Base-by-base conservation (phyloP, 1,140 invertebrate species). In the Caenorhabditis briggsae region DNA sequence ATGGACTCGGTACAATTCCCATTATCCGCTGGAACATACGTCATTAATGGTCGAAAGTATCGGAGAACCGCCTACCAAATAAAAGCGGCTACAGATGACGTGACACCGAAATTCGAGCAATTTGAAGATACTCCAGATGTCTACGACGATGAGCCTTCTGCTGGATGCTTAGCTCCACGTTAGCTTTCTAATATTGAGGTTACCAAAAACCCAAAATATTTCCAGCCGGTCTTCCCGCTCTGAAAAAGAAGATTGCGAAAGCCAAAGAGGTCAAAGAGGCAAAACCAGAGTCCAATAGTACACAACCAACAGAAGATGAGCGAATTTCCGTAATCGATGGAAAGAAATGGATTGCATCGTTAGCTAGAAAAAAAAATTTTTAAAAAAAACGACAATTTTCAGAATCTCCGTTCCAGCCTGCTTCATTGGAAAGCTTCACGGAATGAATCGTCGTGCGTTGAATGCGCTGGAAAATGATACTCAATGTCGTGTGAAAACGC, bases 51-150 rank as follows among this genome's bases (percentile, higher is more conserved):
- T 16, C 20, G 64, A 7, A 70, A 70, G 14, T 70, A 70, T n/a
- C 64, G 64, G 8, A 70, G 43, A 18, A 70, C 64, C 5, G 20
- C 41, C 0, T 70, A 70, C 18, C 7, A 70, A 16, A 12, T 25
- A 14, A 70, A 23, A 46, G 20, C 3, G 9, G 41, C 5, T 5
- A 33, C 9, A 20, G 14, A 8, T 14, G 7, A 12, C n/a, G 2
- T 9, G 23, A 9, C 20, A 2, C 1, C 6, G 18, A 3, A 12
- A 12, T 33, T 25, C 14, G 16, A 46, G 11, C 20, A 43, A 46
- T 43, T 78, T 9, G 70, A 20, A 50, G 70, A 50, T 14, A 78
- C 70, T 78, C 70, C 70, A 18, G 70, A 78, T 50, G n/a, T 78
- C n/a, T 78, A 50, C 20, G 70, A 50, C 5, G 46, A 78, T 11